Evolutionary conservation across 2,888 invertebrate species (phyloP).

Genomic region (Prosapia bicincta): DNA sequence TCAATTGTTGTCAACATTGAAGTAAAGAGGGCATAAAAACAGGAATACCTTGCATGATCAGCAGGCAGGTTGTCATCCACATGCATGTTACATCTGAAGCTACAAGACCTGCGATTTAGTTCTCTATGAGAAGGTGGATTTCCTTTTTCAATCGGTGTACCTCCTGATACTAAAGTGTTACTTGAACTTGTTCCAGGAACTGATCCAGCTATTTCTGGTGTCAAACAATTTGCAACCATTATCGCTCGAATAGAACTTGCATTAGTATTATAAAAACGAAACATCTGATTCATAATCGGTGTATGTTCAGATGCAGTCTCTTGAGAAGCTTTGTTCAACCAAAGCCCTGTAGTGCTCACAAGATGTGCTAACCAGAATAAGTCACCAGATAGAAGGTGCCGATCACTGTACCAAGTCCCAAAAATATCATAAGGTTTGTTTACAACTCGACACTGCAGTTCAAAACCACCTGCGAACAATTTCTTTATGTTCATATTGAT

Average conservation of each 20-base stretch:
- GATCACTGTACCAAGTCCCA: constrained; percentile 85
- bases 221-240: constrained; percentile 53
- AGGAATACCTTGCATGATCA: constrained; percentile 17
- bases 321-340: constrained; percentile 76
- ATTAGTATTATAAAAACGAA: constrained; percentile 71
- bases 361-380: constrained; percentile 75
- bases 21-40: not conserved
- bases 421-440: constrained; percentile 87
- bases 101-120: constrained; percentile 42
- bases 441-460: constrained; percentile 66
- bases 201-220: constrained; percentile 43
- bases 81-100: constrained; percentile 19
- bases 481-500: too few species aligned
- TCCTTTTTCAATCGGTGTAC: constrained; percentile 44
- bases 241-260: constrained; percentile 75
- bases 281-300: constrained; percentile 69
- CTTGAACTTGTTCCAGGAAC: constrained; percentile 33
- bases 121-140: constrained; percentile 55
- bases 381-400: constrained; percentile 74
- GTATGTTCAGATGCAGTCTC: constrained; percentile 75
- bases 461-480: constrained; percentile 57
- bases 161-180: constrained; percentile 30
- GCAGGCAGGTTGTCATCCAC: constrained; percentile 19
- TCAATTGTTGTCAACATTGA: too few species aligned
- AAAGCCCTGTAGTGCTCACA: constrained; percentile 69